Evolutionary conservation across 1,140 invertebrate species (phyloP), one percentile per base, ranked within the genome.

Genomic region (Bombus waltoni): DNA sequence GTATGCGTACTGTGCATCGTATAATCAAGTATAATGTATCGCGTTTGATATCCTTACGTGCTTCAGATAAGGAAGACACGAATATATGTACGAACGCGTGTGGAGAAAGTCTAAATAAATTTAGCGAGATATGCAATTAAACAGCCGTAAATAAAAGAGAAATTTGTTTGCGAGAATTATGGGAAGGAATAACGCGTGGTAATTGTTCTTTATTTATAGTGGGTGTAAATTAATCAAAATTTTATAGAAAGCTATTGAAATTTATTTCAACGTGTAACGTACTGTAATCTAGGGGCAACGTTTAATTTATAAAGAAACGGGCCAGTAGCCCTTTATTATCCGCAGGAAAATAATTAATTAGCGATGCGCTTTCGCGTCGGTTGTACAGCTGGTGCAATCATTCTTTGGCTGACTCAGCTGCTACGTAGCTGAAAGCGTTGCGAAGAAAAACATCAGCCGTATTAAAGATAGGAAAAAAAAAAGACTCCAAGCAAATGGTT

Each of bases 331-430:
- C 59, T 66, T 86, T 86, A 86, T 86, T 82, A 86, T 81, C 71
- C 84, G 66, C 66, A 72, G 81, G 85, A 83, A 89, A 89, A 90
- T 87, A 90, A 90, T 87, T 90, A 90, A 90, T 90, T 90, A 89
- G 78, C 68, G 74, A 84, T 87, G 81, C 81, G 57, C 62, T 84
- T 66, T 87, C 59, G 72, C 78, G 59, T 66, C 65, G 57, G 53
- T 57, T 59, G 71, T 83, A 89, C 53, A 81, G 87, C 53, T 86
- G 68, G 57, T 84, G 85, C 73, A 81, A 73, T 90, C 66, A 77
- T 87, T 89, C 85, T 81, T 77, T 62, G 70, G 72, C 88, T 89
- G 88, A 90, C 68, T 90, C 78, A 84, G 81, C 81, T 68, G 77
- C 85, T 74, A 76, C 68, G 28, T 74, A 28, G 70, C 80, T 84